Conservation (phyloP, 1,140 invertebrate species). For the Drosophila simulans region DNA sequence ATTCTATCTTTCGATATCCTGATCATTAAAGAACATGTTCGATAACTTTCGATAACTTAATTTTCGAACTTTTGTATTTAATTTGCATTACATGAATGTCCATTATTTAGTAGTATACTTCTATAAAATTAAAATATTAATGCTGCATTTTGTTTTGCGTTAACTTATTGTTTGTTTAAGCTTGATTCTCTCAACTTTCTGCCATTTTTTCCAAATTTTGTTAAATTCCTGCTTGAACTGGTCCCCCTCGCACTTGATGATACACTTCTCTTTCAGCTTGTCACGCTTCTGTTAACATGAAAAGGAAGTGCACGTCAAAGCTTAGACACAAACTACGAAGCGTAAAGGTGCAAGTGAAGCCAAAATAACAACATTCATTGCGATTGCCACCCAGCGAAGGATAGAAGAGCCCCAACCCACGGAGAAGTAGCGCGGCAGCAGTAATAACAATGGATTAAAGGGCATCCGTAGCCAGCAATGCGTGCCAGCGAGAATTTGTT, state of each 20-base stretch:
- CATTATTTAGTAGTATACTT: no score
- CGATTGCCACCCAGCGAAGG: constrained; percentile 65
- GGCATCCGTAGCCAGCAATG: constrained; percentile 72
- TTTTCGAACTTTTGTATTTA: no score
- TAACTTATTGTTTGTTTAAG: no score
- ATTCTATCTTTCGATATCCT: not conserved
- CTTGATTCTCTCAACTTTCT: not conserved
- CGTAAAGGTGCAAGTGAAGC: constrained; percentile 82
- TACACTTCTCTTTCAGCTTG: constrained; percentile 48
- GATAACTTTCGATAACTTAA: no score
- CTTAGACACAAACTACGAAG: constrained; percentile 82
- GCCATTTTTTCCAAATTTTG: constrained; percentile 3
- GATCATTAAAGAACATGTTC: no score
- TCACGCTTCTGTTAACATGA: constrained; percentile 75
- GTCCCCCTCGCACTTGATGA: constrained; percentile 20
- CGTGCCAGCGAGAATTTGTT: constrained; percentile 82
- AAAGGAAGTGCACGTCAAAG: constrained; percentile 84
- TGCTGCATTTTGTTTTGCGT: no score
- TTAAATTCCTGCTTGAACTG: constrained; percentile 4
- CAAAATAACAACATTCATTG: constrained; percentile 80
- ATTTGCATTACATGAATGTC: no score
- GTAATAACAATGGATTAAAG: constrained; percentile 57
- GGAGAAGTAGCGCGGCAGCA: constrained; percentile 14
- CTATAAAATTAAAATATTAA: no score
- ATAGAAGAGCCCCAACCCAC: not conserved